These are phyloP conservation scores for Scaptomyza cyrtandrae DNA, from an alignment of 2,888 invertebrate species.

Conservation along the genomic window DNA sequence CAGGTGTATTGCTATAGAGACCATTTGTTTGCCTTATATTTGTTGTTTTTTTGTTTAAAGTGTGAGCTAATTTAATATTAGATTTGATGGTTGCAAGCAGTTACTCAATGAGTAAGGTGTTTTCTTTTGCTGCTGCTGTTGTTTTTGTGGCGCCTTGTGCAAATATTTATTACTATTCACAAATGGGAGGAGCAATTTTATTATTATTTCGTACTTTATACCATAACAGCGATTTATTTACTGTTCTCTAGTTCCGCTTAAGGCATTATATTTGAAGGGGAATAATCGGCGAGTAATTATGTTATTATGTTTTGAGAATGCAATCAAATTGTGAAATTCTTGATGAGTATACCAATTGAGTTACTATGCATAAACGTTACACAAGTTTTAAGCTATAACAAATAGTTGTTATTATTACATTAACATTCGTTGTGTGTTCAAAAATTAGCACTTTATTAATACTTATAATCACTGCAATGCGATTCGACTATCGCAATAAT, in stretches of 20 bases:
- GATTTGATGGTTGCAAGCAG: conserved; percentile 5
- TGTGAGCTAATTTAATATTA: conserved; percentile 47
- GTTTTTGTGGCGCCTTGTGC: neutral
- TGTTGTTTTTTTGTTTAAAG: conserved; percentile 1
- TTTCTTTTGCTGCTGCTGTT: neutral
- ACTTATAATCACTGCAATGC: conserved; percentile 22
- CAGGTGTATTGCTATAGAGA: conserved; percentile 3
- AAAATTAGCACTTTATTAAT: neutral
- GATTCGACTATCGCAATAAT: conserved; percentile 23
- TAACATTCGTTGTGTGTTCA: neutral
- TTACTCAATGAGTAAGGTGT: neutral
- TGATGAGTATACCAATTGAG: neutral
- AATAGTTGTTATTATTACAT: neutral
- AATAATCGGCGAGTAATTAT: neutral
- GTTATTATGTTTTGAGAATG: neutral
- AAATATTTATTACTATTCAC: conserved; percentile 15
- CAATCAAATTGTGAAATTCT: neutral
- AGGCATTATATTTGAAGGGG: conserved; percentile 20
- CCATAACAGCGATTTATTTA: neutral
- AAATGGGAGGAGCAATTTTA: conserved; percentile 1
- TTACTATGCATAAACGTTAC: neutral
- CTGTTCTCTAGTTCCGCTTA: conserved; percentile 1
- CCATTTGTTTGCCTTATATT: conserved; percentile 31
- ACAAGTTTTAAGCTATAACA: neutral
- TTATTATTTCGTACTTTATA: neutral